A percentile compares a stretch with the other conserved stretches of the same genome.
Conservation (phyloP, 2,113 vertebrate species). For the Otolemur garnettii region DNA sequence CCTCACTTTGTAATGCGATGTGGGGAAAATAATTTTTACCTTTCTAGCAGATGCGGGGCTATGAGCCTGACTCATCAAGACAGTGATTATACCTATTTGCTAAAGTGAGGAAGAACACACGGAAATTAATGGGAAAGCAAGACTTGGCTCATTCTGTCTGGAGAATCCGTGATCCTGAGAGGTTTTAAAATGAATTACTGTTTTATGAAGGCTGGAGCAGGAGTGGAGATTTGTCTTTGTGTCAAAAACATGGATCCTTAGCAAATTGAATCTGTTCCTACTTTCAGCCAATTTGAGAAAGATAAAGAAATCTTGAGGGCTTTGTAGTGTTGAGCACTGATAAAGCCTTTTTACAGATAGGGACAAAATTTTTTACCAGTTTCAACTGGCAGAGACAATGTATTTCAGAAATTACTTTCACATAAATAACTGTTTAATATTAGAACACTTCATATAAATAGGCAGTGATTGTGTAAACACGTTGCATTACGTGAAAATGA, state of each 20-base stretch:
- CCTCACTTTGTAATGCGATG: neutral
- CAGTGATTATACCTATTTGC: conserved; percentile 62
- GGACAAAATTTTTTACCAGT: conserved; percentile 20
- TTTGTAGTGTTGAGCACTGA: neutral
- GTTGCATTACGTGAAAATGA: neutral
- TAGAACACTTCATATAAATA: neutral
- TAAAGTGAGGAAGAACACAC: conserved; percentile 17
- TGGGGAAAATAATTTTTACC: conserved; percentile 65
- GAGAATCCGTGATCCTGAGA: neutral
- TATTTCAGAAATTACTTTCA: conserved; percentile 19
- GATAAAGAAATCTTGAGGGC: conserved; percentile 14
- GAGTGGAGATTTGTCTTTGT: conserved; percentile 56
- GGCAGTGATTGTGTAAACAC: neutral
- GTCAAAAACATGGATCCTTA: conserved; percentile 64
- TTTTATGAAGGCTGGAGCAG: neutral
- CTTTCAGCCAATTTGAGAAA: conserved; percentile 52
- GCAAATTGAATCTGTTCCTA: conserved; percentile 51
- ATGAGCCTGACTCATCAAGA: conserved; percentile 65
- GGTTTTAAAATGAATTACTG: conserved; percentile 39
- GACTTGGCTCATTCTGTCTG: conserved; percentile 31
- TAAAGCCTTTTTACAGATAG: neutral
- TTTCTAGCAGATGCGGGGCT: conserved; percentile 72
- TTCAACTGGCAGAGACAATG: conserved; percentile 4
- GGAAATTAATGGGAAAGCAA: conserved; percentile 64
- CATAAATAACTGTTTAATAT: neutral